Evolutionary conservation across 2,888 invertebrate genomes (phyloP).

Genomic region (Subacronicta megacephala): DNA sequence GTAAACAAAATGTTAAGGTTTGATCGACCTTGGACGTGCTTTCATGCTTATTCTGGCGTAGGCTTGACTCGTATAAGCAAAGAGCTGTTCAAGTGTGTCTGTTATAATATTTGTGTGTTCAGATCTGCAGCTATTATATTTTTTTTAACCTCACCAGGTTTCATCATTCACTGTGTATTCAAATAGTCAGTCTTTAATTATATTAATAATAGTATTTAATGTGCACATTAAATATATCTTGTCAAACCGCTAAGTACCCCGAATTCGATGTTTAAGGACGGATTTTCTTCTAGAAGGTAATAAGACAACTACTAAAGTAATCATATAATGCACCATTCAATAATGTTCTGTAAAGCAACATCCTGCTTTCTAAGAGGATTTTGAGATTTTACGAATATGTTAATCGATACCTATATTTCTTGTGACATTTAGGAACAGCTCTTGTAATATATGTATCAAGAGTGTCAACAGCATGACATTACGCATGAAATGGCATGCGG

Average conservation of each 20-base stretch:
- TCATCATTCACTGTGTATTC: too few species aligned
- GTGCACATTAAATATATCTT: too few species aligned
- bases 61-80: constrained; percentile 49
- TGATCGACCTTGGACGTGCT: constrained; percentile 78
- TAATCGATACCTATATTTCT: background rate
- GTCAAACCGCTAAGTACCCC: too few species aligned
- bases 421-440: constrained; percentile 58
- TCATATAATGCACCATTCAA: too few species aligned
- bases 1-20: constrained; percentile 83
- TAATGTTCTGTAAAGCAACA: too few species aligned
- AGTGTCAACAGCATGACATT: constrained; percentile 59
- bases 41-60: constrained; percentile 74
- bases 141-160: too few species aligned
- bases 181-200: too few species aligned
- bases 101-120: constrained; percentile 1
- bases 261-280: too few species aligned
- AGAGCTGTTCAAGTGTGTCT: constrained; percentile 33
- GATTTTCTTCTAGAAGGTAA: too few species aligned
- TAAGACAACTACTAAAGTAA: too few species aligned
- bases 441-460: constrained; percentile 75
- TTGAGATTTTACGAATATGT: background rate
- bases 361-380: too few species aligned
- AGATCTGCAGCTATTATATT: background rate
- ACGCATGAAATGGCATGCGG: constrained; percentile 76
- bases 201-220: too few species aligned